Evolutionary conservation across 2,113 vertebrate genomes (phyloP).

Genomic region (Raja brachyura): DNA sequence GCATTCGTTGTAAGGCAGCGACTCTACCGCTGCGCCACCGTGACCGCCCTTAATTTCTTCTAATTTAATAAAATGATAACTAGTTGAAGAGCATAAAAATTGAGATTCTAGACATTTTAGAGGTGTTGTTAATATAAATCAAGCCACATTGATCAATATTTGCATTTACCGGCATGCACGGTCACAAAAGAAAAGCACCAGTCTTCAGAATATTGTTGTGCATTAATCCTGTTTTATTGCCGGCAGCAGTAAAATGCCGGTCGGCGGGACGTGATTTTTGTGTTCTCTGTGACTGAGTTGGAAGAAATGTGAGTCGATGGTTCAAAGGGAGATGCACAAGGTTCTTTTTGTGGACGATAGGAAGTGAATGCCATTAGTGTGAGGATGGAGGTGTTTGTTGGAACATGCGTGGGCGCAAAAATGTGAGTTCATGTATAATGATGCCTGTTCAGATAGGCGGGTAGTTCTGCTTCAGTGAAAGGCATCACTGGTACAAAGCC

Average conservation of each 20-base stretch:
- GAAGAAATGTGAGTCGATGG: background rate
- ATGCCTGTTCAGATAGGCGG: background rate
- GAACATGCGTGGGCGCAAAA: background rate
- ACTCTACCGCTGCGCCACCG: no score
- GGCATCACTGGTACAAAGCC: background rate
- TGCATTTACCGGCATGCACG: no score
- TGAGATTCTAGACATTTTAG: no score
- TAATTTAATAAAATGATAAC: no score
- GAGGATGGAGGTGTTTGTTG: background rate
- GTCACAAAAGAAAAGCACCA: no score
- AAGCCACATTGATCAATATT: no score
- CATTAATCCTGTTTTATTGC: background rate
- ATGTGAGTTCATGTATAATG: background rate
- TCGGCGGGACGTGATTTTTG: background rate
- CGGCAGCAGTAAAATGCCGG: background rate
- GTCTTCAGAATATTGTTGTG: background rate
- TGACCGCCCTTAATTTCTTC: no score
- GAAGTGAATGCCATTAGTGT: background rate
- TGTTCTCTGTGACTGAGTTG: background rate
- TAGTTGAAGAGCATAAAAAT: no score
- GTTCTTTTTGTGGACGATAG: background rate
- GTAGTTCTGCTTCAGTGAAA: conserved; percentile 1
- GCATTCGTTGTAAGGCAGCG: no score
- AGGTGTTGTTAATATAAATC: no score
- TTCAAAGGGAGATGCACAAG: background rate